phyloP scores from a whole-genome alignment of 2,888 invertebrate species.

The Acanthoscelides obtectus region DNA sequence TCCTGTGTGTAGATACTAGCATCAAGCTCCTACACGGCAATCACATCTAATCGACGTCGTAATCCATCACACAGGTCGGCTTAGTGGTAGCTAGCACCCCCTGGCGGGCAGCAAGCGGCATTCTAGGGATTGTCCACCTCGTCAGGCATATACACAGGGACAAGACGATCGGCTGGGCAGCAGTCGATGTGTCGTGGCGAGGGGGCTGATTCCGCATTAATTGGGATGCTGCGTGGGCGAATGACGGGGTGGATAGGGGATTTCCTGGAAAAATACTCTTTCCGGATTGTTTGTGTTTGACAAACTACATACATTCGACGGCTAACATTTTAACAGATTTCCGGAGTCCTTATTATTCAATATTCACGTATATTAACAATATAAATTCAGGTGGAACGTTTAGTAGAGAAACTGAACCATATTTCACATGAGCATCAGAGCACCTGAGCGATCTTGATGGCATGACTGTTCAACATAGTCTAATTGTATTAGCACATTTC shows the following conservation, averaged over 20 bases:
- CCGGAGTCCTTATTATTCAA: too few relatives aligned
- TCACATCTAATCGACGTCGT: conserved; percentile 49
- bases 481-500: too few relatives aligned
- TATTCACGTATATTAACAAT: too few relatives aligned
- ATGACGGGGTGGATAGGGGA: not conserved
- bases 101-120: conserved; percentile 5
- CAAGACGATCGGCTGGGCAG: conserved; percentile 31
- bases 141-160: conserved; percentile 19
- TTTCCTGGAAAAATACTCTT: not conserved
- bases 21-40: conserved; percentile 36
- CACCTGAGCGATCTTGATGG: too few relatives aligned
- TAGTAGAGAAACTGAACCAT: too few relatives aligned
- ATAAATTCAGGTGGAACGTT: too few relatives aligned
- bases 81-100: conserved; percentile 29
- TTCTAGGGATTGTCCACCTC: conserved; percentile 26
- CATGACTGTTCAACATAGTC: too few relatives aligned
- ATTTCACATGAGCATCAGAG: too few relatives aligned
- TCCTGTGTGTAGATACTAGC: not conserved
- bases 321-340: too few relatives aligned
- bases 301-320: too few relatives aligned
- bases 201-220: conserved; percentile 29
- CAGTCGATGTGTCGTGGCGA: conserved; percentile 25
- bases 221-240: conserved; percentile 13
- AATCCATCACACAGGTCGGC: conserved; percentile 47
- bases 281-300: not conserved